A percentile compares a stretch with the other conserved stretches of the same genome.
These are phyloP conservation scores for Amblyjoppa fuscipennis DNA, from an alignment of 2,888 invertebrate species.

Conservation along the genomic window DNA sequence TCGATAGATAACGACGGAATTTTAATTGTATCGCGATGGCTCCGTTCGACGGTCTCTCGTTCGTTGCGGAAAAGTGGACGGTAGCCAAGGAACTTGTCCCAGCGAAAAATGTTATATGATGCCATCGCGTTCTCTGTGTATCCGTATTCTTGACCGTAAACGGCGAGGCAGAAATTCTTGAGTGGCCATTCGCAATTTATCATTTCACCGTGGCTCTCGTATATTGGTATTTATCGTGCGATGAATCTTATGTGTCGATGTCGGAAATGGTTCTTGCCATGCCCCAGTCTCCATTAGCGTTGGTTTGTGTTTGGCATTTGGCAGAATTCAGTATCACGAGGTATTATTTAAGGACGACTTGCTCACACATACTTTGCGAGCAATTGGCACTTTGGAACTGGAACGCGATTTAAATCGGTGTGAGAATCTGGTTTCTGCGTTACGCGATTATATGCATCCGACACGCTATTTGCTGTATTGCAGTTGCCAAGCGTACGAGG, in stretches of 20 bases:
- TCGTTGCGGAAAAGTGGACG: slow-evolving; percentile 40
- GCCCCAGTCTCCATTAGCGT: slow-evolving; percentile 46
- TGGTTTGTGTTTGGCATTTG: slow-evolving; percentile 62
- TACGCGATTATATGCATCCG: background rate
- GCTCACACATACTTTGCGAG: slow-evolving; percentile 36
- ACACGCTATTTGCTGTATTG: slow-evolving; percentile 19
- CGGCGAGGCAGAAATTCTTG: slow-evolving; percentile 43
- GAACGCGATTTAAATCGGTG: slow-evolving; percentile 36
- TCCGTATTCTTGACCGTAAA: slow-evolving; percentile 47
- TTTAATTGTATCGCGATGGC: slow-evolving; percentile 39
- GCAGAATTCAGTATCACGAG: slow-evolving; percentile 54
- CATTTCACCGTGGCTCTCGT: slow-evolving; percentile 35
- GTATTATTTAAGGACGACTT: slow-evolving; percentile 17
- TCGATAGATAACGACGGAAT: slow-evolving; percentile 39
- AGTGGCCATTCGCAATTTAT: slow-evolving; percentile 45
- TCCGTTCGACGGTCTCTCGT: slow-evolving; percentile 42
- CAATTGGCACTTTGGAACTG: slow-evolving; percentile 49
- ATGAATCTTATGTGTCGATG: background rate
- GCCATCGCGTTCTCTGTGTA: background rate
- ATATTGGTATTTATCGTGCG: slow-evolving; percentile 40
- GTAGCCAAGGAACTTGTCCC: background rate
- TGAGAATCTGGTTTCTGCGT: slow-evolving; percentile 33
- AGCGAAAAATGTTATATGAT: background rate
- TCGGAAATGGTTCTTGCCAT: slow-evolving; percentile 16
- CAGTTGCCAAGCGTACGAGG: background rate